phyloP scores from a whole-genome alignment of 2,113 vertebrate genomes.

The Chaetodon auriga region DNA sequence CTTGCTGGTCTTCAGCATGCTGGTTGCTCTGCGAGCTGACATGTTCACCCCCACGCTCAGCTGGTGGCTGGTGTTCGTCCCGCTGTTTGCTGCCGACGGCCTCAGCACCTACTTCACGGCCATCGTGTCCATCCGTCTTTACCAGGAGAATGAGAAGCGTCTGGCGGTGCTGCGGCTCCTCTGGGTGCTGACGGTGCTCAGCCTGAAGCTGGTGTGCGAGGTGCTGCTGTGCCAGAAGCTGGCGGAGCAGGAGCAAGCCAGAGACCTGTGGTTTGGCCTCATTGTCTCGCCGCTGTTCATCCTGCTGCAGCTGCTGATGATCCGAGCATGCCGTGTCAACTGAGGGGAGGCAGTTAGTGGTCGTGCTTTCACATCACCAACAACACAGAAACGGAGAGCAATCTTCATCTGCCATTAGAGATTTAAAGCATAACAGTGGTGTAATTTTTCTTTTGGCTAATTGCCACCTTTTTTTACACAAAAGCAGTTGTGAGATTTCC shows the following conservation, averaged over 20 bases:
- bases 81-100: constrained; percentile 94
- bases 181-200: constrained; percentile 97
- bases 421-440: constrained; percentile 42
- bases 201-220: constrained; percentile 98
- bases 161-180: constrained; percentile 95
- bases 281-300: constrained; percentile 97
- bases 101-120: constrained; percentile 98
- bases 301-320: constrained; percentile 97
- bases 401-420: constrained; percentile 46
- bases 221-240: constrained; percentile 98
- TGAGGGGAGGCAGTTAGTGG: constrained; percentile 66
- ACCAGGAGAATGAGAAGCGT: constrained; percentile 97
- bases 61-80: constrained; percentile 97
- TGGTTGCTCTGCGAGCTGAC: constrained; percentile 91
- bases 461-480: background rate
- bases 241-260: constrained; percentile 87
- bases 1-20: constrained; percentile 90
- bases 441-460: constrained; percentile 27
- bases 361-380: constrained; percentile 1
- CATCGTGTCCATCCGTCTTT: constrained; percentile 96
- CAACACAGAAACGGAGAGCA: constrained; percentile 12
- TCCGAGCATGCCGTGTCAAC: constrained; percentile 96
- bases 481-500: background rate
- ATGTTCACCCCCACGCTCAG: constrained; percentile 81
- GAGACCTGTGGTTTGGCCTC: constrained; percentile 94